Evolutionary conservation across 2,797 vertebrate species (phyloP), one percentile per base, ranked within the genome.

Genomic region (Falco novaeseelandiae): DNA sequence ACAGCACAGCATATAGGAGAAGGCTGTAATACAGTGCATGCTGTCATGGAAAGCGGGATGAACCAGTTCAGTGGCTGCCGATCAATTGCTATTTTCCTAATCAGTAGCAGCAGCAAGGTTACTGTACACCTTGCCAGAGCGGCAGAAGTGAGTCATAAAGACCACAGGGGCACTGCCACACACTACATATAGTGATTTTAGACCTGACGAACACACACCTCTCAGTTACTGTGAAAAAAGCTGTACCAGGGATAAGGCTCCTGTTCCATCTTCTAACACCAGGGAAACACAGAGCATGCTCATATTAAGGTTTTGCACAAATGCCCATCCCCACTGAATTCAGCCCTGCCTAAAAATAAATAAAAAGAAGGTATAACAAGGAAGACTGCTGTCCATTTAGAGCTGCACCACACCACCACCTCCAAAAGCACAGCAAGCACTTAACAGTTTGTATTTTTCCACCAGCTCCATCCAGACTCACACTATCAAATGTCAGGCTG

Each of bases 51-150:
- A 94, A 85, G 42, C 6, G 6, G 76, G 8, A 91, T 34, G 26
- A 97, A 95, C 65, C 62, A 84, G 55, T 89, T 91, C 90, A 91
- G 61, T 58, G 74, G 82, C 65, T 87, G 83, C 69, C 9, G 42
- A 96, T 93, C 89, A 92, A 58, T 20, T 81, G 49, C n/a, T 87
- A 40, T 88, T 93, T 96, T 95, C 91, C 71, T 92, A 87, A 93
- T 57, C 88, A 94, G 4, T 63, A 16, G 2, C 87, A 79, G 42
- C 8, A 61, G 76, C 78, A 25, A 94, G 94, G 40, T 44, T 61
- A 84, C 49, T 40, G 36, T 15, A 66, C 14, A 57, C 84, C 52
- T 58, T 84, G 77, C 70, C 71, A 88, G 52, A 88, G 79, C 69
- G 18, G 27, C 59, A 87, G 48, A 77, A 91, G 32, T 38, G 30